Evolutionary conservation across 2,113 vertebrate species (phyloP).

Genomic region (Marmota flaviventris): DNA sequence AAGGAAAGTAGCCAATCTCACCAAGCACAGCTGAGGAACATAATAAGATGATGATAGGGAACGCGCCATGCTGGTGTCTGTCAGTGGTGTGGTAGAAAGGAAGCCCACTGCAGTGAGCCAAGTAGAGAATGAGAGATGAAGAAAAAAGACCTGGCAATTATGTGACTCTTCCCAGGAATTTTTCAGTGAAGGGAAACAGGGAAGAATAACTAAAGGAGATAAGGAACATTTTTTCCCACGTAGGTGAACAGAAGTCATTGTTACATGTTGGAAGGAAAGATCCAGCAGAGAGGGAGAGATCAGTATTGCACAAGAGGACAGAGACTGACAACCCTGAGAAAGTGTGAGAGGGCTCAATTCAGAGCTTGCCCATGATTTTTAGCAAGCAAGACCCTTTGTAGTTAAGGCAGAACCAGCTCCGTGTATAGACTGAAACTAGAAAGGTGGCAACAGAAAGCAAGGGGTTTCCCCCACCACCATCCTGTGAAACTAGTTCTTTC

Average conservation of each 20-base stretch:
- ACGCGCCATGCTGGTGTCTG: background rate
- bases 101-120: background rate
- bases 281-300: background rate
- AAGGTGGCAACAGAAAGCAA: conserved; percentile 29
- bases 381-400: background rate
- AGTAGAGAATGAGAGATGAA: background rate
- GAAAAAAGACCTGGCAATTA: background rate
- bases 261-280: background rate
- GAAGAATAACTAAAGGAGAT: background rate
- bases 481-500: background rate
- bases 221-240: background rate
- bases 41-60: background rate
- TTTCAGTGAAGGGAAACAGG: background rate
- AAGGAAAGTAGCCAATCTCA: background rate
- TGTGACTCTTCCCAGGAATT: background rate
- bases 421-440: background rate
- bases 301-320: background rate
- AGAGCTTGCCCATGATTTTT: background rate
- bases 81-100: background rate
- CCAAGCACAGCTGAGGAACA: background rate
- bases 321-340: background rate
- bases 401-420: background rate
- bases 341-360: background rate
- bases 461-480: background rate
- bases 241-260: background rate